phyloP scores from a whole-genome alignment of 2,888 invertebrate species.

The Cephus spinipes region DNA sequence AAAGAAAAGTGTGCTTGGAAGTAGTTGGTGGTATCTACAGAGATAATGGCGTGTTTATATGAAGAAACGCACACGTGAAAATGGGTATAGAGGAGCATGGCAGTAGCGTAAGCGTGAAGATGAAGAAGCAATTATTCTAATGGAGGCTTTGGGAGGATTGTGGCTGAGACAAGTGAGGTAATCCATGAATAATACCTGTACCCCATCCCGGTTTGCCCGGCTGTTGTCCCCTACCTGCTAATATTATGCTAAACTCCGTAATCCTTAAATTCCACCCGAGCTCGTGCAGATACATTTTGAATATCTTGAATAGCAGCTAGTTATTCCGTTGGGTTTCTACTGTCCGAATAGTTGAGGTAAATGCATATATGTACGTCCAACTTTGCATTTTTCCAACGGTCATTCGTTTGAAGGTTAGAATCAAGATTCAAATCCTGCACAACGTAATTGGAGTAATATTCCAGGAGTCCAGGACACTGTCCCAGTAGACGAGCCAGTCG shows the following conservation, averaged over 20 bases:
- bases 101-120: constrained; percentile 58
- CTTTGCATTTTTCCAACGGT: background rate
- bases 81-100: background rate
- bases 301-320: constrained; percentile 41
- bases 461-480: too few relatives aligned
- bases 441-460: too few relatives aligned
- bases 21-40: background rate
- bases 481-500: too few relatives aligned
- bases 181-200: constrained; percentile 63
- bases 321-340: background rate
- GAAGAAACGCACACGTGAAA: background rate
- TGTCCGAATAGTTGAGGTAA: background rate
- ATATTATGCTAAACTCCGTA: constrained; percentile 64
- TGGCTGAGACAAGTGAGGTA: constrained; percentile 64
- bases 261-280: constrained; percentile 57
- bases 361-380: background rate
- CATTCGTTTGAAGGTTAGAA: background rate
- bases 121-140: constrained; percentile 66
- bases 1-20: background rate
- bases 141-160: constrained; percentile 62
- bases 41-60: background rate
- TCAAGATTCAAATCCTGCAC: too few relatives aligned
- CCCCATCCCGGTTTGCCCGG: constrained; percentile 20
- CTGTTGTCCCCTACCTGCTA: constrained; percentile 43
- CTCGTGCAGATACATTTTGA: constrained; percentile 45